Evolutionary conservation across 2,797 vertebrate species (phyloP).

Genomic region (Mycteria americana): DNA sequence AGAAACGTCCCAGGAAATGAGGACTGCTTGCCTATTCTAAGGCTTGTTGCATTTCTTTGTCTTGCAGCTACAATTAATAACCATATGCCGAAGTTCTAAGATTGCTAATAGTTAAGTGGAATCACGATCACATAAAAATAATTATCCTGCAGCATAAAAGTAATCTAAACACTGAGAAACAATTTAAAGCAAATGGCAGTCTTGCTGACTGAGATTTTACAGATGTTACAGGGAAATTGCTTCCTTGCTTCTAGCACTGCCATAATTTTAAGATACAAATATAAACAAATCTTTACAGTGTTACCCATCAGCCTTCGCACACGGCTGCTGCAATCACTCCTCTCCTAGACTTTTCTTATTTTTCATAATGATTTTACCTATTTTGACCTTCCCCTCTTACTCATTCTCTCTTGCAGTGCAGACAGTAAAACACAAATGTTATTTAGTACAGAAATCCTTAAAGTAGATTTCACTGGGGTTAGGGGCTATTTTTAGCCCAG

Average conservation of each 20-base stretch:
- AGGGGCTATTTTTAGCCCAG: conserved; percentile 55
- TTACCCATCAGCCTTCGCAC: background rate
- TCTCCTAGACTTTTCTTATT: background rate
- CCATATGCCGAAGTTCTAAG: background rate
- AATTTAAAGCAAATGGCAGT: background rate
- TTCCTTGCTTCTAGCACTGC: background rate
- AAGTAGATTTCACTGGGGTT: conserved; percentile 34
- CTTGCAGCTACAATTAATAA: background rate
- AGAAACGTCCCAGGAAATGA: background rate
- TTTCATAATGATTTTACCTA: background rate
- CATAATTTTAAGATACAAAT: background rate
- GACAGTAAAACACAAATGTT: background rate
- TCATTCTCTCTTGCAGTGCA: background rate
- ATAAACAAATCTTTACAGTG: background rate
- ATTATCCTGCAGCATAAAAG: background rate
- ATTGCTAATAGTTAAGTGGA: background rate
- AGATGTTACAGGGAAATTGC: background rate
- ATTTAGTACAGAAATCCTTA: conserved; percentile 35
- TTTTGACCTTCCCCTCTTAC: background rate
- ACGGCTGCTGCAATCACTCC: background rate
- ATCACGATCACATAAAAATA: background rate
- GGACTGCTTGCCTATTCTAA: background rate
- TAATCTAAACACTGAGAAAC: background rate
- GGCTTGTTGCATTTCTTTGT: background rate
- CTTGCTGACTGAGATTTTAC: background rate